phyloP scores from a whole-genome alignment of 2,888 invertebrate species.

The Nasonovia ribisnigri region DNA sequence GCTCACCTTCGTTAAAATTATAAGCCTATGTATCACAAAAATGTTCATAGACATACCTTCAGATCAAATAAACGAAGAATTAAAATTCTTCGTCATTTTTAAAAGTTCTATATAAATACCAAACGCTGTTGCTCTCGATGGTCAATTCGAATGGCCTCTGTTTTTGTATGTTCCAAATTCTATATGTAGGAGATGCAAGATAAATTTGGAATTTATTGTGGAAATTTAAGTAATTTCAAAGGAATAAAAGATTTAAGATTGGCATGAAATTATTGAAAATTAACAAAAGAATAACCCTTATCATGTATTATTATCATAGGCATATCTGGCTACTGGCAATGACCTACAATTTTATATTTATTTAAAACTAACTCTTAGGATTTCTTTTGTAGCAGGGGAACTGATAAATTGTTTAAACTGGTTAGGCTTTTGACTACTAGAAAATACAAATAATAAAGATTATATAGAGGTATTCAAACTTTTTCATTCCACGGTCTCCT shows the following conservation, averaged over 20 bases:
- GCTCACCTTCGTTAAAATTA: background rate
- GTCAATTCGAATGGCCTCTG: constrained; percentile 44
- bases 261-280: background rate
- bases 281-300: background rate
- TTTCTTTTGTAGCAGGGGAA: background rate
- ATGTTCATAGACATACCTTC: constrained; percentile 49
- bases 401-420: no score
- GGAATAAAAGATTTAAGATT: background rate
- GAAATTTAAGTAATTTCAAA: background rate
- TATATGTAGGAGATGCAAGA: background rate
- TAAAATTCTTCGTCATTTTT: constrained; percentile 35
- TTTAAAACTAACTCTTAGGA: background rate
- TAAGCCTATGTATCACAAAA: constrained; percentile 34
- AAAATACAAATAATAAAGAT: no score
- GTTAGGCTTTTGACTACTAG: no score
- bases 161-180: constrained; percentile 27
- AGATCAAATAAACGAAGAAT: constrained; percentile 38
- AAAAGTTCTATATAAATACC: constrained; percentile 38
- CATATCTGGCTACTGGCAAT: background rate
- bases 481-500: no score
- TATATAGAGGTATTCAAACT: no score
- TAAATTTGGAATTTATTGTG: background rate
- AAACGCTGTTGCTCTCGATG: constrained; percentile 39
- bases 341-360: background rate
- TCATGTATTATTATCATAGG: background rate